A percentile compares a stretch with the other conserved stretches of the same genome.
Conservation (phyloP, 2,113 vertebrate genomes). For the Sinocyclocheilus maitianheensis region DNA sequence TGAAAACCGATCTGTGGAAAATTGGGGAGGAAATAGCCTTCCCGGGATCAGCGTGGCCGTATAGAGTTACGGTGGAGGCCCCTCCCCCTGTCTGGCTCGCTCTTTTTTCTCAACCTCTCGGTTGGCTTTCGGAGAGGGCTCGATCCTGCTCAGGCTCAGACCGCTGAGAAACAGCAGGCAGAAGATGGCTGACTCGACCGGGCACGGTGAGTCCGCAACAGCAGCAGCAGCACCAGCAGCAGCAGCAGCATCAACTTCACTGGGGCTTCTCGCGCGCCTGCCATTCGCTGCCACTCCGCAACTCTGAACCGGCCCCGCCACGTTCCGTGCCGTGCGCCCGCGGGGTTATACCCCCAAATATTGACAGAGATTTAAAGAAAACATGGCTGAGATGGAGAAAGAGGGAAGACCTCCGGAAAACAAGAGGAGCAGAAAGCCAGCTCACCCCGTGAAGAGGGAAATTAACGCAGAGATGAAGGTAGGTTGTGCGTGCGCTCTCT, state of each 20-base stretch:
- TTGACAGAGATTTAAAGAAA: conserved; percentile 78
- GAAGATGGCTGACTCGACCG: conserved; percentile 91
- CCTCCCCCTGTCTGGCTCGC: conserved; percentile 78
- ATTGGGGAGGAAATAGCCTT: conserved; percentile 75
- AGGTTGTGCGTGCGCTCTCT: conserved; percentile 63
- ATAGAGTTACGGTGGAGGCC: conserved; percentile 81
- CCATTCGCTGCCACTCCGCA: conserved; percentile 73
- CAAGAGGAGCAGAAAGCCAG: conserved; percentile 95
- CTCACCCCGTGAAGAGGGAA: conserved; percentile 95
- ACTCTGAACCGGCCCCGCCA: conserved; percentile 76
- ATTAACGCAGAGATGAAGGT: conserved; percentile 99
- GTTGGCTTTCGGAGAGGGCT: conserved; percentile 79
- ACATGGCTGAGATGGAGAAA: conserved; percentile 99
- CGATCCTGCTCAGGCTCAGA: conserved; percentile 73
- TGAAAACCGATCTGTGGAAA: conserved; percentile 67
- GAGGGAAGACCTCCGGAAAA: conserved; percentile 99
- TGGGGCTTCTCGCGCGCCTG: conserved; percentile 72
- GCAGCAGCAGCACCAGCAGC: background rate
- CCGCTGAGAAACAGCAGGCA: conserved; percentile 75
- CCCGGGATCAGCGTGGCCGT: conserved; percentile 76
- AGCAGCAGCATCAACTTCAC: conserved; percentile 67
- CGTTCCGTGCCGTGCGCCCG: conserved; percentile 46
- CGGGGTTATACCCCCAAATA: conserved; percentile 63
- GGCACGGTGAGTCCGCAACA: conserved; percentile 75
- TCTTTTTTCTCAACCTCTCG: conserved; percentile 76